Evolutionary conservation across 1,140 invertebrate species (phyloP).

Genomic region (Diorhabda carinulata): DNA sequence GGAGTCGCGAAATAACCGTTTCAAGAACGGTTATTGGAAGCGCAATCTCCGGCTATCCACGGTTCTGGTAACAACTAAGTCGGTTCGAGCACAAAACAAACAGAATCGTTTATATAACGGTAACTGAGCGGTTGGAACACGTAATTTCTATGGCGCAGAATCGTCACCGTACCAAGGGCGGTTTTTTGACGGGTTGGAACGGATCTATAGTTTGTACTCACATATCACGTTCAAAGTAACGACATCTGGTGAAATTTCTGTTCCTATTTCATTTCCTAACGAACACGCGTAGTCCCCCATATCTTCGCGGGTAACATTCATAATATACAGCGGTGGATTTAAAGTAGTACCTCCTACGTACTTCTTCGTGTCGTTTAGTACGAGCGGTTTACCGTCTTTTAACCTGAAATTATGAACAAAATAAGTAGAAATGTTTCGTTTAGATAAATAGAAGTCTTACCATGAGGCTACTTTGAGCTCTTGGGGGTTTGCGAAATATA

Average conservation of each 20-base stretch:
- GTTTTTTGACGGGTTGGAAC: no score
- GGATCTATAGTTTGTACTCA: slow-evolving; percentile 53
- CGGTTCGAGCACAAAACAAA: no score
- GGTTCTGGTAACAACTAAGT: no score
- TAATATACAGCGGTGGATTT: slow-evolving; percentile 70
- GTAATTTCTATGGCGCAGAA: no score
- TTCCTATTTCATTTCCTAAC: slow-evolving; percentile 71
- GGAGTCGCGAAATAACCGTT: no score
- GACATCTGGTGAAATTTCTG: slow-evolving; percentile 63
- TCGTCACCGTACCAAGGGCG: no score
- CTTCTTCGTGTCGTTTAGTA: slow-evolving; percentile 56
- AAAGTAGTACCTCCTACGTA: slow-evolving; percentile 72
- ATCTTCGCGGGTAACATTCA: slow-evolving; percentile 70
- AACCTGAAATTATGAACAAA: slow-evolving; percentile 57
- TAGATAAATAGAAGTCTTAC: slow-evolving; percentile 53
- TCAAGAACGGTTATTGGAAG: no score
- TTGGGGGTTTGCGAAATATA: slow-evolving; percentile 79
- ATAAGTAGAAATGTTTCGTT: not conserved
- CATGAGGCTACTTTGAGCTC: slow-evolving; percentile 69
- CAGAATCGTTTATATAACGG: no score
- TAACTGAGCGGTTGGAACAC: no score
- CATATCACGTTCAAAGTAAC: slow-evolving; percentile 74
- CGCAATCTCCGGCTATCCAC: no score
- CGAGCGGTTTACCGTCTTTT: slow-evolving; percentile 64
- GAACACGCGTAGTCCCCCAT: slow-evolving; percentile 77